Evolutionary conservation across 2,113 vertebrate genomes (phyloP), one percentile per base, ranked within the genome.

Genomic region (Xyrauchen texanus): DNA sequence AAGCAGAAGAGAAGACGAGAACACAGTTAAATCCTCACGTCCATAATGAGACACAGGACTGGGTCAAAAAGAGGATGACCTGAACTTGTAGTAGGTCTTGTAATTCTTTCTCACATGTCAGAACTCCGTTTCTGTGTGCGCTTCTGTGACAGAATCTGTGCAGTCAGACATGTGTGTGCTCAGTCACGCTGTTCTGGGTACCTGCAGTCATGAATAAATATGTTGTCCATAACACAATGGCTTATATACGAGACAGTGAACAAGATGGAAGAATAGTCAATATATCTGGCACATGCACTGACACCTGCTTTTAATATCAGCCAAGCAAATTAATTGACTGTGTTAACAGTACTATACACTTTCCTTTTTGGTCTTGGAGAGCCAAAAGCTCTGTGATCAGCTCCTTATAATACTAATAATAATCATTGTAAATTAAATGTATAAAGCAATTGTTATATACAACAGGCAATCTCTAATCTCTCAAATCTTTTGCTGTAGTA

Each of bases 51-150:
- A 61, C 62, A 34, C 21, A 53, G 6, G 6, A 2, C 61, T 9
- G 61, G 58, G 58, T 63, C 72, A 74, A 74, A 34, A 16, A 42
- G 45, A 51, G 45, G 21, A 51, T 52, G 72, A 63, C 72, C 58
- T 47, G 1, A 21, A 11, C 11, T 63, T 34, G 12, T 51, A 34
- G 15, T n/a, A 12, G 2, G 7, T 6, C 15, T 21, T 21, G 58
- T 62, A 15, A 8, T 34, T 74, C 49, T 49, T 63, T 63, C 46
- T 63, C 46, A 34, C 15, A 6, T 52, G 58, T 47, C 21, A 45
- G 12, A 1, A 34, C 21, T 34, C 21, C 3, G 21, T 58, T 13
- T 42, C 15, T 49, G 9, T 47, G 10, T 51, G 45, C 11, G 10
- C 9, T n/a, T 2, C 13, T 73, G 13, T 57, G 7, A 8, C 16